Percentiles rank a stretch among this genome's conserved stretches.
Evolutionary conservation across 2,797 vertebrate species (phyloP).

Genomic region (Danio aesculapii): DNA sequence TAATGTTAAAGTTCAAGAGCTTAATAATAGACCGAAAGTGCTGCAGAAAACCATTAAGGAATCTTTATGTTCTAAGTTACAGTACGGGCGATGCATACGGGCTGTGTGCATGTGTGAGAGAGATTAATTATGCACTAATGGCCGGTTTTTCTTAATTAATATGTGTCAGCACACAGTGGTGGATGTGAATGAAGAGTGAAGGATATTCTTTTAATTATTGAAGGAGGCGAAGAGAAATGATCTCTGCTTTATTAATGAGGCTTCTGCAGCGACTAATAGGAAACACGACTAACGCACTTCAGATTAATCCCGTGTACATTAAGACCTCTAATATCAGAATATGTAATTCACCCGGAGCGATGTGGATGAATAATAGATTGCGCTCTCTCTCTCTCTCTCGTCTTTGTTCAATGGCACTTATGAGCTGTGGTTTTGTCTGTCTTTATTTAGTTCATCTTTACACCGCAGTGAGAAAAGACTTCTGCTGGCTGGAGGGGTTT

Average conservation of each 20-base stretch:
- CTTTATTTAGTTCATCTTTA: conserved; percentile 3
- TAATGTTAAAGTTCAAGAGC: too few relatives aligned
- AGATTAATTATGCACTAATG: conserved; percentile 35
- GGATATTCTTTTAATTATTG: conserved; percentile 43
- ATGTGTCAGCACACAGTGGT: conserved; percentile 18
- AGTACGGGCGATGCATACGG: background rate
- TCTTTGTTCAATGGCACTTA: conserved; percentile 38
- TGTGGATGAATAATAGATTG: conserved; percentile 38
- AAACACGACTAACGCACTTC: conserved; percentile 29
- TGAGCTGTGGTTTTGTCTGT: conserved; percentile 2
- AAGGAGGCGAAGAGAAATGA: conserved; percentile 23
- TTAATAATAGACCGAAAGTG: background rate
- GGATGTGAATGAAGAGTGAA: conserved; percentile 34
- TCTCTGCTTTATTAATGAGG: conserved; percentile 37
- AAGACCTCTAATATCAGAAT: conserved; percentile 21
- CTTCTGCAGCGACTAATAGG: conserved; percentile 26
- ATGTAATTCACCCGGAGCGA: conserved; percentile 7
- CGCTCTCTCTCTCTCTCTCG: background rate
- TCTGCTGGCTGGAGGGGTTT: background rate
- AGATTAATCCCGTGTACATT: conserved; percentile 39
- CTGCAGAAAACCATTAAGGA: background rate
- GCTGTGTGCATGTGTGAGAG: background rate
- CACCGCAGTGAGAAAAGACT: background rate
- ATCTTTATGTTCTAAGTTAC: background rate
- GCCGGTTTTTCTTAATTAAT: conserved; percentile 34